Base-by-base conservation (phyloP, 30 jellyfish, hydroid and myxozoan genomes). In the Clytia hemisphaerica region DNA sequence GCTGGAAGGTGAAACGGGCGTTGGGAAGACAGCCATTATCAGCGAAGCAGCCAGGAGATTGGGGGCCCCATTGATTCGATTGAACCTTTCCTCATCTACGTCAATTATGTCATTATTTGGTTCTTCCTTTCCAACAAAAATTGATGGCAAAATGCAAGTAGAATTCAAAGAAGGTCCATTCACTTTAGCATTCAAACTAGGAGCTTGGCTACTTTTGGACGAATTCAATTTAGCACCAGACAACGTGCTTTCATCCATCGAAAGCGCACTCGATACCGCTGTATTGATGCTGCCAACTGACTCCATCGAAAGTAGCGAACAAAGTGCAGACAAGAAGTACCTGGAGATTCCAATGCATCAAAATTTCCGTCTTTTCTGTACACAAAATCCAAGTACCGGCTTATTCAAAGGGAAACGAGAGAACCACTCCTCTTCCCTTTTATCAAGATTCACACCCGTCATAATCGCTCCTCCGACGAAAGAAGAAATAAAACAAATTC, bases 371-470 rank as follows among this genome's bases (percentile, higher is more conserved):
- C 40, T 55, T 3, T 55, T 55, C 15, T 4, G 53, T 32, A 55
- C 69, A 19, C 69, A 55, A 55, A 55, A 55, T 28, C 69, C 69
- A 55, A 55, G 31, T 15, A 55, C 37, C n/a, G 69, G 69, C 14
- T 19, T 55, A 15, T 55, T 19, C 29, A 24, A 28, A 55, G 69
- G 69, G 3, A 55, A 55, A 28, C 55, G 69, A 2, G 69, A 55
- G 15, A 27, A 55, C 24, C 69, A 55, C 51, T 55, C 69, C 24
- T 55, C 69, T 2, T 15, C 69, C 2, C 4, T 55, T 3, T 15
- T 55, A 28, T 55, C 69, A 19, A 24, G 69, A 55, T 55, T 55
- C 29, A 55, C 69, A 3, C 69, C 69, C 2, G 24, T 55, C 24
- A 55, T 55, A 25, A 55, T 55, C 2, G 69, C 24, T 2, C 24